Evolutionary conservation across 2,888 invertebrate species (phyloP), one percentile per base, ranked within the genome.

Genomic region (Stegophylla sp.): DNA sequence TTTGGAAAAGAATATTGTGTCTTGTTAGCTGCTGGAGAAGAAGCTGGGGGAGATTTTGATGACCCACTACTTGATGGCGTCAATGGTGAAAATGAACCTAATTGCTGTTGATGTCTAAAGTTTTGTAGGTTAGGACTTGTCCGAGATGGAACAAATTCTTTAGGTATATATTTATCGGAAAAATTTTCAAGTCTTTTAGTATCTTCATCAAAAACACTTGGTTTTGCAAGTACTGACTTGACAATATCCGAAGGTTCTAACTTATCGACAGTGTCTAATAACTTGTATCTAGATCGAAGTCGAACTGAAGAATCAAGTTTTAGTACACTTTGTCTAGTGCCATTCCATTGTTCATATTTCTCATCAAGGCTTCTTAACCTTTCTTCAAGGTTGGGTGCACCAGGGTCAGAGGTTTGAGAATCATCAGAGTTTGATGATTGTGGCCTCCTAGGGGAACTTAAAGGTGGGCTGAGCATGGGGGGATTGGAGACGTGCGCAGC

Each of bases 151-250:
- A 85, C 83, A 84, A 90, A 90, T 83, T 90, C 90, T 83, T 87
- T 89, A 83, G 89, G 91, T 88, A 96, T 91, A 88, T 95, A 91
- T 88, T 94, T 91, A 87, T 96, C 92, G 86, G 92, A 90, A 82
- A 94, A 92, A 85, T 94, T 94, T 87, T 96, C 96, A 82, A 98
- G 89, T 51, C 98, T 90, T 87, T 97, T 96, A 59, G 94, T 91
- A 86, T 98, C 98, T 87, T 97, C 97, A 86, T 98, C 98, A 87
- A 98, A 97, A 76, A 98, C 95, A 74, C 96, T 96, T 83, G 94
- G 92, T 87, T 95, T 95, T 7, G 96, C 95, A 85, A 97, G 89
- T 85, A 98, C 90, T 34, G 95, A 94, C 85, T 95, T 94, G 56
- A 96, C 94, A 85, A 97, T 96, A 85, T 96, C 96, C 34, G 97